Percentiles rank a stretch among this genome's conserved stretches.
Conservation (phyloP, 2,113 vertebrate species). For the Upupa epops region DNA sequence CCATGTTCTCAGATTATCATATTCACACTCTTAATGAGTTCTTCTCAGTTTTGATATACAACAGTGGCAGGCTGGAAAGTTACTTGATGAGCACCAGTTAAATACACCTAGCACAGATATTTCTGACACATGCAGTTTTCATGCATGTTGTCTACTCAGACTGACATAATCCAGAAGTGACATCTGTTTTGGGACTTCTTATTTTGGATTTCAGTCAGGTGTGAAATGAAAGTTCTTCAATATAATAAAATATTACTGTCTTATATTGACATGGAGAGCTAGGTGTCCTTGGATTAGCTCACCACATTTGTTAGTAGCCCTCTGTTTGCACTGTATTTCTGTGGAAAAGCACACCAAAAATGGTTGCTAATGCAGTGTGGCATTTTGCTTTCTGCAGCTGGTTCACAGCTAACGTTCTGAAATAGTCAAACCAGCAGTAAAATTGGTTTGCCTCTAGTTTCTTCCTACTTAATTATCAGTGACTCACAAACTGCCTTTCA, state of each 20-base stretch:
- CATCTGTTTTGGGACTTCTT: slow-evolving; percentile 22
- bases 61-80: slow-evolving; percentile 5
- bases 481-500: slow-evolving; percentile 55
- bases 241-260: slow-evolving; percentile 18
- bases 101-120: slow-evolving; percentile 13
- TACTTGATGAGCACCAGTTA: slow-evolving; percentile 10
- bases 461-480: slow-evolving; percentile 48
- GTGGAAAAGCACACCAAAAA: neutral
- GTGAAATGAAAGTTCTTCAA: slow-evolving; percentile 43
- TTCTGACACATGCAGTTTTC: slow-evolving; percentile 47
- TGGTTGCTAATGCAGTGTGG: neutral
- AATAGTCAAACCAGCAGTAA: neutral
- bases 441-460: slow-evolving; percentile 6
- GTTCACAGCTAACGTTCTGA: neutral
- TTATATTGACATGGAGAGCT: neutral
- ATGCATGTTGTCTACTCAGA: neutral
- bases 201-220: slow-evolving; percentile 49
- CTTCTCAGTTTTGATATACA: slow-evolving; percentile 22
- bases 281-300: neutral
- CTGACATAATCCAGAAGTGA: slow-evolving; percentile 41
- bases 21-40: slow-evolving; percentile 45
- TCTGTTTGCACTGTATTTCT: neutral
- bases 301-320: neutral
- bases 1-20: slow-evolving; percentile 41
- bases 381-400: slow-evolving; percentile 16